These are phyloP conservation scores for Dione vanillae DNA, from an alignment of 2,888 invertebrate genomes.

Conservation along the genomic window DNA sequence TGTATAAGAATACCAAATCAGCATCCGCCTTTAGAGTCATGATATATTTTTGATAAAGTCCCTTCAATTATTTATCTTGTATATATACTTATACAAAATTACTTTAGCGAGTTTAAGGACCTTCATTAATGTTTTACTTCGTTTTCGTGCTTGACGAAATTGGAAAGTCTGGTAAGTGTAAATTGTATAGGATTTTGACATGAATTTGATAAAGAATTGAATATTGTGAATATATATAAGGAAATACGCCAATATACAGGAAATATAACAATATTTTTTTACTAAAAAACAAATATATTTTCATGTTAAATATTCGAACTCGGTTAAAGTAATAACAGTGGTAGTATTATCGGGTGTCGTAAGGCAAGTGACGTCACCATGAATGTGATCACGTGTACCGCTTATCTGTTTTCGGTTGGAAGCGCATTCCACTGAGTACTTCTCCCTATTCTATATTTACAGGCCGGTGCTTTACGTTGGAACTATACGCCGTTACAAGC, in stretches of 20 bases:
- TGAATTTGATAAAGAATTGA: too few relatives aligned
- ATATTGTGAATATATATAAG: too few relatives aligned
- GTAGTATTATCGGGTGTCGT: constrained; percentile 37
- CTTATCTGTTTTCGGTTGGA: constrained; percentile 70
- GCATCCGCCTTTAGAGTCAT: not conserved
- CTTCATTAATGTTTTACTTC: too few relatives aligned
- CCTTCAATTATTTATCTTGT: not conserved
- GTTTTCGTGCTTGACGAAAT: too few relatives aligned
- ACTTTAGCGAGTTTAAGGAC: too few relatives aligned
- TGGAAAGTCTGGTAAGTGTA: too few relatives aligned
- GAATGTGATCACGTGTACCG: constrained; percentile 50
- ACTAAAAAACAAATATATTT: not conserved
- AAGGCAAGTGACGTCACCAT: constrained; percentile 60
- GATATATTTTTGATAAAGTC: not conserved
- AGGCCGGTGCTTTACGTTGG: constrained; percentile 53
- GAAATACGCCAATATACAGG: too few relatives aligned
- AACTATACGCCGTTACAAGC: constrained; percentile 45
- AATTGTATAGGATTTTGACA: too few relatives aligned
- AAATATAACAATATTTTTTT: too few relatives aligned
- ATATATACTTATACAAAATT: not conserved
- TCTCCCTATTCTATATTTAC: constrained; percentile 59
- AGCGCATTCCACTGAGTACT: constrained; percentile 62
- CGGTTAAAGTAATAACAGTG: constrained; percentile 25
- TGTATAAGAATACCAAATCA: constrained; percentile 5
- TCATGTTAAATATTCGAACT: not conserved